Percentiles rank a stretch among this genome's conserved stretches.
Conservation (phyloP, 2,888 invertebrate genomes). For the Isoperla grammatica region DNA sequence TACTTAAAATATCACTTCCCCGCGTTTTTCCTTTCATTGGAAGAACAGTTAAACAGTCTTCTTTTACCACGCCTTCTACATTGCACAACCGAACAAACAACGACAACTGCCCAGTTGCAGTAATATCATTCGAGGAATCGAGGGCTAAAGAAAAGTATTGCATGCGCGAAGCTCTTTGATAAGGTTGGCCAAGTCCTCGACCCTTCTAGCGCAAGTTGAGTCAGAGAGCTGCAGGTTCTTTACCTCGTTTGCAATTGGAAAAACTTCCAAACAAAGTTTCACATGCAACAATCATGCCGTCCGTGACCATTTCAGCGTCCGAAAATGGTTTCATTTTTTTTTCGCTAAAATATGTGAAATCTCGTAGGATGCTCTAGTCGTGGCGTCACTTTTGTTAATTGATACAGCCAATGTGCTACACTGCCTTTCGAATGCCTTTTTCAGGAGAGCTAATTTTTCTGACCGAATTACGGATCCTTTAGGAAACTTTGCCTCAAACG, state of each 20-base stretch:
- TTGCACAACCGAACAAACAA: background rate
- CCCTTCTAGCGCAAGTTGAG: background rate
- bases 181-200: background rate
- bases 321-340: constrained; percentile 2
- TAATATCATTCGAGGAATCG: background rate
- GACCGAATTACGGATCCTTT: too few relatives aligned
- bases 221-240: background rate
- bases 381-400: background rate
- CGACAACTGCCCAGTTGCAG: background rate
- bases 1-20: too few relatives aligned
- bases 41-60: background rate
- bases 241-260: background rate
- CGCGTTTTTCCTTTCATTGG: too few relatives aligned
- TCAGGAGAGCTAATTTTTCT: too few relatives aligned
- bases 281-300: background rate
- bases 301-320: background rate
- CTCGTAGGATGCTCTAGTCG: constrained; percentile 1
- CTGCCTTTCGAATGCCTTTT: background rate
- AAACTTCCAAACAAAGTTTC: background rate
- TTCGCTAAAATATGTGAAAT: background rate
- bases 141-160: constrained; percentile 1
- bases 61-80: background rate
- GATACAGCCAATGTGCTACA: background rate
- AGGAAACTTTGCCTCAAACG: too few relatives aligned
- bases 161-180: background rate